Evolutionary conservation across 2,113 vertebrate species (phyloP), one percentile per base, ranked within the genome.

Genomic region (Tachysurus fulvidraco): DNA sequence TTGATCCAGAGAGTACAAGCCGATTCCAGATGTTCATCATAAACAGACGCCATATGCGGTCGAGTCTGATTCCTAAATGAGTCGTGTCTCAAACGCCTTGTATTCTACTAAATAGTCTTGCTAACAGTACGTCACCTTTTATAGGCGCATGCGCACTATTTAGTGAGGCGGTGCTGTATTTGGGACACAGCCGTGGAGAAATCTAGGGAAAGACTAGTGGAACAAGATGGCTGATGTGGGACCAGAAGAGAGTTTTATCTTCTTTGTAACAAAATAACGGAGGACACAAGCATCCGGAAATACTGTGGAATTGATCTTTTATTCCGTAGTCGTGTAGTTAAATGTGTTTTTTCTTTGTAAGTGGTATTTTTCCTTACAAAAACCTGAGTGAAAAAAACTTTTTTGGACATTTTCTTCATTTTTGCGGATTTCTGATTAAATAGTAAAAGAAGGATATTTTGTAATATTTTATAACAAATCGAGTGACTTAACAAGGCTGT

Each of bases 171-270:
- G 9, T 14, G 17, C 6, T 17, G 2, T 23, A 73, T 83, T 83
- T 57, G 65, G 52, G 83, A 73, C 30, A 69, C 11, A 83, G 52
- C 83, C 83, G 83, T 57, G 86, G 88, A 77, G 84, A 83, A 55
- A 90, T 91, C 55, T 88, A 41, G 41, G 57, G 90, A 86, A 88
- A 90, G 90, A 91, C 88, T 92, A 91, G 59, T 65, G 44, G 93
- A 94, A 94, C 94, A 96, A 96, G 95, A 96, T 96, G 95, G 95
- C 95, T 94, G 95, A 91, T 91, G 87, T 57, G 54, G 88, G 89
- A 91, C 89, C 71, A 89, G 88, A 89, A 90, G 88, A 91, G 12
- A 52, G 23, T 83, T 83, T 89, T 46, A 78, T 85, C 77, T 36
- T 55, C 71, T 83, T 89, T 88, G 74, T 81, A 54, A 88, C 84